Conservation (phyloP, 92 coral and sea anemone genomes). For the Parazoanthus atlanticus region DNA sequence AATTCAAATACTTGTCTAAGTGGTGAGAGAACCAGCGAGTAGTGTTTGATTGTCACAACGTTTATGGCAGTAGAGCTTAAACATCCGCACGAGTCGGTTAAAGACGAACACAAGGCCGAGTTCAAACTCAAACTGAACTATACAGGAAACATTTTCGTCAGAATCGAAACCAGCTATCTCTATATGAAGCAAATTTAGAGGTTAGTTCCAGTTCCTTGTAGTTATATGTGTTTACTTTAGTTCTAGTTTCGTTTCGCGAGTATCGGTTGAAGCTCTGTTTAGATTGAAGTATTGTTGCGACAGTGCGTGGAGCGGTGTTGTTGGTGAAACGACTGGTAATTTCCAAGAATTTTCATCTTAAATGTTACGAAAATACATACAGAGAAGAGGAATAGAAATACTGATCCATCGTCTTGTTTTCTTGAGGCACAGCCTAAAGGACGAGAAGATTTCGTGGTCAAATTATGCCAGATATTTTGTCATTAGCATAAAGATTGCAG, state of each 20-base stretch:
- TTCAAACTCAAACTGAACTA: neutral
- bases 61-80: neutral
- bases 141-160: neutral
- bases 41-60: neutral
- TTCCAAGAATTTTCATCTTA: neutral
- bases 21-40: neutral
- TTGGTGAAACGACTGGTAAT: neutral
- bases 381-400: neutral
- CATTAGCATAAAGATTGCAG: neutral
- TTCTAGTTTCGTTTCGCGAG: neutral
- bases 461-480: neutral
- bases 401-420: neutral
- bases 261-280: neutral
- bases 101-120: neutral
- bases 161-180: neutral
- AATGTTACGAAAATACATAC: neutral
- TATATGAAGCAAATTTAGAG: neutral
- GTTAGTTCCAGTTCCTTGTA: neutral
- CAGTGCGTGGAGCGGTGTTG: neutral
- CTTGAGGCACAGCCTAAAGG: neutral
- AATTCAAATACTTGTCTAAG: neutral
- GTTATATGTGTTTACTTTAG: neutral
- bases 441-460: neutral
- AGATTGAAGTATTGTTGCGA: neutral
- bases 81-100: neutral